Evolutionary conservation across 2,797 vertebrate genomes (phyloP).

Genomic region (Cryptoblepharus egeriae): DNA sequence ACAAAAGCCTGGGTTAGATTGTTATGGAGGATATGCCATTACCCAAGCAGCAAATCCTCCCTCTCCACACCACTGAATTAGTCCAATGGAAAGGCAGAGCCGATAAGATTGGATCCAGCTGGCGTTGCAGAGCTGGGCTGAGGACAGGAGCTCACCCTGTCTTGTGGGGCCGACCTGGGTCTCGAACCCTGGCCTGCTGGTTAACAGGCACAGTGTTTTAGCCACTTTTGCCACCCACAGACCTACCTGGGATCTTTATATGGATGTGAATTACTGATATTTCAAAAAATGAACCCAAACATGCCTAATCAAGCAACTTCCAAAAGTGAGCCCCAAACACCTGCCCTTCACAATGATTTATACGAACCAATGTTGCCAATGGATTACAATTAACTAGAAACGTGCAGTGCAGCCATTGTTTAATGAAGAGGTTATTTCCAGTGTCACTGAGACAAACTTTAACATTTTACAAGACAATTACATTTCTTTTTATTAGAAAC

Average conservation of each 20-base stretch:
- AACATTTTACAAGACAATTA: not conserved
- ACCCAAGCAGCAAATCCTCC: too few species aligned
- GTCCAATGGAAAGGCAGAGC: too few species aligned
- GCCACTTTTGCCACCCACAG: too few species aligned
- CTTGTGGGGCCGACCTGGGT: too few species aligned
- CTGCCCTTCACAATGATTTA: not conserved
- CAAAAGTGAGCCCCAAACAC: not conserved
- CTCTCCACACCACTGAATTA: too few species aligned
- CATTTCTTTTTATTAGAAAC: slow-evolving; percentile 20
- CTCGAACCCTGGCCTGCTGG: too few species aligned
- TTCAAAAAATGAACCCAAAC: not conserved
- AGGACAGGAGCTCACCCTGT: too few species aligned
- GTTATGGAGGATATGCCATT: too few species aligned
- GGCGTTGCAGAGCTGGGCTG: too few species aligned
- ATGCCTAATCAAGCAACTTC: not conserved
- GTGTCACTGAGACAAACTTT: slow-evolving; percentile 32
- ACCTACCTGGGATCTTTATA: not conserved
- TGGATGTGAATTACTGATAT: not conserved
- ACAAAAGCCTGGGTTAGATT: too few species aligned
- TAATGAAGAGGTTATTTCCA: slow-evolving; percentile 20
- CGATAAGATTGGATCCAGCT: too few species aligned
- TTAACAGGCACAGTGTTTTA: too few species aligned
- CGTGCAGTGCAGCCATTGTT: not conserved
- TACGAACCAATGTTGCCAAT: slow-evolving; percentile 3
- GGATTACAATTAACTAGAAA: slow-evolving; percentile 26